phyloP scores from a whole-genome alignment of 2,113 vertebrate species.

The Carassius auratus region DNA sequence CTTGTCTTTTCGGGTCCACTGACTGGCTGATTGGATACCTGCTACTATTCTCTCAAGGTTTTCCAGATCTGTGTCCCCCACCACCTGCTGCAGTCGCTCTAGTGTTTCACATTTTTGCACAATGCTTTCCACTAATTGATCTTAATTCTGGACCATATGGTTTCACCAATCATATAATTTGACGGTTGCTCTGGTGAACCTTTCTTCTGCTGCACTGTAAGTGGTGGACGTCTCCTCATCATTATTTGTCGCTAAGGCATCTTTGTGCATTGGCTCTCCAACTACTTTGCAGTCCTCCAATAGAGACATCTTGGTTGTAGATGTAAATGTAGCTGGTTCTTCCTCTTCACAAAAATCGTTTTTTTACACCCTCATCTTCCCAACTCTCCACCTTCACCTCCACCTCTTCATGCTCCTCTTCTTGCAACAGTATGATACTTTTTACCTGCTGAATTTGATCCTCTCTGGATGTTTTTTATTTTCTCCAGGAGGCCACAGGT shows the following conservation, averaged over 20 bases:
- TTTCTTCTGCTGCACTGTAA: not conserved
- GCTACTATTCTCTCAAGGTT: conserved; percentile 26
- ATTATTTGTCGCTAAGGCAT: not conserved
- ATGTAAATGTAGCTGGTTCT: not conserved
- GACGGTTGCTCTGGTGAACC: not conserved
- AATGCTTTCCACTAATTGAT: rapidly evolving
- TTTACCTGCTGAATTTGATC: conserved; percentile 9
- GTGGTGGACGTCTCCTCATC: not conserved
- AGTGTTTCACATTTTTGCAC: not conserved
- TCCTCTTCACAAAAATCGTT: not conserved
- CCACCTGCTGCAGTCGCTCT: not conserved
- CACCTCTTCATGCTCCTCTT: not conserved
- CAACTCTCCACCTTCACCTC: not conserved
- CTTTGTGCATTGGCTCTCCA: not conserved
- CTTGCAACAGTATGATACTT: not conserved
- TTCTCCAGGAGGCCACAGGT: not conserved
- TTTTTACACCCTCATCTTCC: not conserved
- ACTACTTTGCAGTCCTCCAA: not conserved
- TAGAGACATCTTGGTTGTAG: not conserved
- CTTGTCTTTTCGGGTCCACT: not conserved
- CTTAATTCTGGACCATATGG: not conserved
- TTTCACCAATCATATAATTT: not conserved
- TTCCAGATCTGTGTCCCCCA: not conserved
- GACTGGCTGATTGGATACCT: conserved; percentile 1
- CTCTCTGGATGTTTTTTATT: not conserved